Evolutionary conservation across 2,888 invertebrate genomes (phyloP), one percentile per base, ranked within the genome.

Genomic region (Tachina grossa): DNA sequence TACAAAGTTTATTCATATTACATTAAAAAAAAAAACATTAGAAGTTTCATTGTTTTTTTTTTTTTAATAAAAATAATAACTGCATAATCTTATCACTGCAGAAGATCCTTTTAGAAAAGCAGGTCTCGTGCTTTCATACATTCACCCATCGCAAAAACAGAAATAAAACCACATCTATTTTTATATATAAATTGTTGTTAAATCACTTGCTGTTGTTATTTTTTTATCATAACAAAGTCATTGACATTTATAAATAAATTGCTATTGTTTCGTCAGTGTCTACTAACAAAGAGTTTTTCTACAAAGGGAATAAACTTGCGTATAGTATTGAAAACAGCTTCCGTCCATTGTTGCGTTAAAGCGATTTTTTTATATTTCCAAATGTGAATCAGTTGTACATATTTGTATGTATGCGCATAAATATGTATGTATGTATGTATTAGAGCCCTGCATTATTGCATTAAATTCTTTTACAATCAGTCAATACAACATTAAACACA

Each of bases 191-290:
- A 57, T 49, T 49, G 22, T 49, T 72, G 2, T 19, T 43, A n/a
- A 61, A 75, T 55, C 14, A 61, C 6, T 31, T 31, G 69, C 57
- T 76, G 22, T 71, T 76, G 31, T 71, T 31, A 31, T 31, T 57
- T 31, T 69, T 76, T 83, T 75, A 83, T 83, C 83, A 83, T 45
- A 77, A 47, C 47, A 6, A 59, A 78, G 77, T 66, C 77, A 78
- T 83, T 77, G 77, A 83, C 77, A 66, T 83, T 72, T 53, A 51
- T 66, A 81, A 53, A 53, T 59, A 68, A 59, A 74, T 68, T 53
- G 22, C 65, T 68, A 78, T 77, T 71, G 51, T 83, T 57, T 57
- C 51, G 45, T 57, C 22, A 65, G 31, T 45, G 39, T 53, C 66
- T 66, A 31, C 53, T 72, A 72, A 83, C 83, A 83, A 83, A 83